phyloP scores from a whole-genome alignment of 2,113 vertebrate genomes.

The Pagrus major region DNA sequence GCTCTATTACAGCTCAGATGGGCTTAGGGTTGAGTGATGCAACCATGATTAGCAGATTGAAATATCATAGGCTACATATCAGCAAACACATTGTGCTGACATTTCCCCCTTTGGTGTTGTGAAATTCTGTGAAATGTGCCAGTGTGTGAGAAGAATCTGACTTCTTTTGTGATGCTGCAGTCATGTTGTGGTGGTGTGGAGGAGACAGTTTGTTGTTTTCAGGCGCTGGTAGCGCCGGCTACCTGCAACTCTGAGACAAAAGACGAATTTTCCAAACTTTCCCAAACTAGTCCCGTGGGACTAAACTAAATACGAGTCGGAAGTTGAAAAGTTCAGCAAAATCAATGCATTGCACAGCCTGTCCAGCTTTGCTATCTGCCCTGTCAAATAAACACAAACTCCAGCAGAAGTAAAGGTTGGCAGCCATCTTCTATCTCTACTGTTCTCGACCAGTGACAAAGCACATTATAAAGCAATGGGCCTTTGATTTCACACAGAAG shows the following conservation, averaged over 20 bases:
- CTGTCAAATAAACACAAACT: neutral
- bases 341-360: neutral
- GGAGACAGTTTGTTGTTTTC: neutral
- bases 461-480: neutral
- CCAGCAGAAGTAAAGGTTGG: neutral
- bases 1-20: constrained; percentile 34
- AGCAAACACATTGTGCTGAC: constrained; percentile 22
- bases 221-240: neutral
- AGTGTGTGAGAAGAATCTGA: constrained; percentile 22
- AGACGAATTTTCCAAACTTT: neutral
- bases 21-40: constrained; percentile 12
- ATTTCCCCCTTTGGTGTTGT: constrained; percentile 20
- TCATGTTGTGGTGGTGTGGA: neutral
- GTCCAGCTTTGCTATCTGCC: neutral
- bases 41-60: constrained; percentile 26
- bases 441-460: neutral
- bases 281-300: neutral
- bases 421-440: neutral
- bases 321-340: constrained; percentile 11
- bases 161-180: constrained; percentile 10
- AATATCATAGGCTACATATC: constrained; percentile 2
- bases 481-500: neutral
- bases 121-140: constrained; percentile 7
- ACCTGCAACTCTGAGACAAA: constrained; percentile 1
- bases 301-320: neutral